Conservation (phyloP, 2,888 invertebrate species). For the Pollenia labialis region DNA sequence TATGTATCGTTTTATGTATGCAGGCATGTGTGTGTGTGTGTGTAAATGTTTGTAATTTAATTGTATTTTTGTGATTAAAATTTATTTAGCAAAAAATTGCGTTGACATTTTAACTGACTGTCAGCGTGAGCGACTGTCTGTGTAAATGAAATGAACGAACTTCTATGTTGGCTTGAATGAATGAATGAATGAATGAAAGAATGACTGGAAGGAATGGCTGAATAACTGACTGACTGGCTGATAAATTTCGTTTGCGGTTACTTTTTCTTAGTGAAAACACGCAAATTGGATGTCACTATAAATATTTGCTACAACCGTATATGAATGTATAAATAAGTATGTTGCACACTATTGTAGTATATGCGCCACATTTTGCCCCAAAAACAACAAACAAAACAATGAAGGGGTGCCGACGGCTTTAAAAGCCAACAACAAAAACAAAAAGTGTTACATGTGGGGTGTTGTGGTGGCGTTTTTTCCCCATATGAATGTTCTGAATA, state of each 20-base stretch:
- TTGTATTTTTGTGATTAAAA: constrained; percentile 67
- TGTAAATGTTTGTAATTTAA: constrained; percentile 41
- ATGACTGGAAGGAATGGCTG: constrained; percentile 53
- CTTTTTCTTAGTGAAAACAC: constrained; percentile 75
- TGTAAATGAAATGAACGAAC: constrained; percentile 55
- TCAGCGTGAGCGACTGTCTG: constrained; percentile 56
- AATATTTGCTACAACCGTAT: constrained; percentile 75
- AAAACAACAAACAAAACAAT: constrained; percentile 20
- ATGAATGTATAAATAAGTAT: neutral
- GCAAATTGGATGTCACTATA: constrained; percentile 82
- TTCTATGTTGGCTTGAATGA: constrained; percentile 16
- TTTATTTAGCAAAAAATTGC: constrained; percentile 75
- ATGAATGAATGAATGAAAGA: constrained; percentile 20
- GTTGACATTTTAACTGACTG: constrained; percentile 79
- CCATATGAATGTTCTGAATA: constrained; percentile 36
- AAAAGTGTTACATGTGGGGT: constrained; percentile 60
- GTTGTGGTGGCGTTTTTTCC: constrained; percentile 44
- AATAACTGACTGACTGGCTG: constrained; percentile 74
- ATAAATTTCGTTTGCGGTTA: constrained; percentile 77
- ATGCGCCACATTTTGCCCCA: neutral
- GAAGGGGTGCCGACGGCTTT: constrained; percentile 65
- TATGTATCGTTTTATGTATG: no score
- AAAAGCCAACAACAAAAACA: neutral
- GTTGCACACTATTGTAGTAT: neutral
- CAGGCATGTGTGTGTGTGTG: constrained; percentile 16